These are phyloP conservation scores for Gastrophysa polygoni DNA, from an alignment of 2,888 invertebrate species.

Conservation along the genomic window DNA sequence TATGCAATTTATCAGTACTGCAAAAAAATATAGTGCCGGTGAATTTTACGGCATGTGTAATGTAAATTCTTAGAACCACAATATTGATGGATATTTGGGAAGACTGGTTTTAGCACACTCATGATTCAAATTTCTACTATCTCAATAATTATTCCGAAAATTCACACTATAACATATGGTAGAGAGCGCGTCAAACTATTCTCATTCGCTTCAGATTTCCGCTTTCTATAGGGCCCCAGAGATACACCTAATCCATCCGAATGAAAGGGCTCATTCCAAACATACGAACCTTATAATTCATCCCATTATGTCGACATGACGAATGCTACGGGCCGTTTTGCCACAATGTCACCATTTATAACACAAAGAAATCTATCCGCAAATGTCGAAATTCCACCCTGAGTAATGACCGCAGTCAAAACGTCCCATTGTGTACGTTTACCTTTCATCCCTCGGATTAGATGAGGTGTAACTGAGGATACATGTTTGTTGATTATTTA, in stretches of 20 bases:
- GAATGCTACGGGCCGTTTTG: constrained; percentile 32
- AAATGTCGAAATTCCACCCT: constrained; percentile 51
- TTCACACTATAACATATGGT: no score
- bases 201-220: constrained; percentile 3
- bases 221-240: not conserved
- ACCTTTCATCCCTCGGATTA: constrained; percentile 34
- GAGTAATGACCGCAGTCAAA: constrained; percentile 55
- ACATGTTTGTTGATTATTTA: constrained; percentile 31
- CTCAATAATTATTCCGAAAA: no score
- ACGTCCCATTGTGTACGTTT: constrained; percentile 51
- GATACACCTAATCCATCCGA: constrained; percentile 1
- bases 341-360: constrained; percentile 39
- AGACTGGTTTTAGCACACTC: no score
- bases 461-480: constrained; percentile 30
- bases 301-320: constrained; percentile 27
- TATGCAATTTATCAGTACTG: no score
- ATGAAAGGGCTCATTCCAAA: constrained; percentile 16
- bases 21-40: no score
- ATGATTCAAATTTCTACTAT: no score
- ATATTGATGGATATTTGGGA: no score
- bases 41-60: no score
- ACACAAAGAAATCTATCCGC: constrained; percentile 49
- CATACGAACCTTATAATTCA: constrained; percentile 19
- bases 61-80: no score
- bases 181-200: no score